Percentiles rank a stretch among this genome's conserved stretches.
Evolutionary conservation across 2,797 vertebrate genomes (phyloP).

Genomic region (Toxotes lorentzi): DNA sequence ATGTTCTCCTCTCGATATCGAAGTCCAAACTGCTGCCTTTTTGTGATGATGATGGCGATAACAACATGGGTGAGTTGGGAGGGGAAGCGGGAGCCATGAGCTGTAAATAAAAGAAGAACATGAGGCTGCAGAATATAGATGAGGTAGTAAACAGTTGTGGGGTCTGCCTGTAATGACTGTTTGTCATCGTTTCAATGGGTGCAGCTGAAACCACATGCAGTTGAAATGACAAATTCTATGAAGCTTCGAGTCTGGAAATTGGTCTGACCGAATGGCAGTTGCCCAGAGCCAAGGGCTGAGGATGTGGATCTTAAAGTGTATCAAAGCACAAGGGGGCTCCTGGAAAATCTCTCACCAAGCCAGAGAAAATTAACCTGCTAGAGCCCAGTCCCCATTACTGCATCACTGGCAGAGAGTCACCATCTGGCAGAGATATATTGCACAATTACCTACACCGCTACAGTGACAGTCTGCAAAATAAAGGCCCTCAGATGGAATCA

Average conservation of each 20-base stretch:
- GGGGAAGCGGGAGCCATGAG: constrained; percentile 12
- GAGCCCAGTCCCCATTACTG: constrained; percentile 65
- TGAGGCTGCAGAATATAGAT: constrained; percentile 52
- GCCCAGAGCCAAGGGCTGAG: constrained; percentile 17
- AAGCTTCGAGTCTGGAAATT: constrained; percentile 38
- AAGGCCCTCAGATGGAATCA: constrained; percentile 63
- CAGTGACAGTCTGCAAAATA: constrained; percentile 66
- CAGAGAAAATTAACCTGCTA: constrained; percentile 70
- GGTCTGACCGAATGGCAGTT: constrained; percentile 14
- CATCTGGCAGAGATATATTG: constrained; percentile 82
- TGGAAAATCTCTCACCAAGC: constrained; percentile 59
- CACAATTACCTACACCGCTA: constrained; percentile 75
- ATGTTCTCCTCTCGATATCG: constrained; percentile 32
- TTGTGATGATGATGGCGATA: constrained; percentile 24
- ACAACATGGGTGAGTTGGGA: neutral
- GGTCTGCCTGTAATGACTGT: constrained; percentile 37
- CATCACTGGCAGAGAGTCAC: constrained; percentile 66
- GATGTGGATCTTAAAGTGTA: constrained; percentile 59
- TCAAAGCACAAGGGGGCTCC: constrained; percentile 39
- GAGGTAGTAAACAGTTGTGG: constrained; percentile 51
- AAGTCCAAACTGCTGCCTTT: constrained; percentile 27
- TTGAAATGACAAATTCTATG: constrained; percentile 45
- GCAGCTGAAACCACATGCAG: constrained; percentile 46
- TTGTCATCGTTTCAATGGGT: constrained; percentile 51
- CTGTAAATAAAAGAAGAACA: constrained; percentile 45